phyloP scores from a whole-genome alignment of 2,113 vertebrate genomes.

The Pedetes capensis region DNA sequence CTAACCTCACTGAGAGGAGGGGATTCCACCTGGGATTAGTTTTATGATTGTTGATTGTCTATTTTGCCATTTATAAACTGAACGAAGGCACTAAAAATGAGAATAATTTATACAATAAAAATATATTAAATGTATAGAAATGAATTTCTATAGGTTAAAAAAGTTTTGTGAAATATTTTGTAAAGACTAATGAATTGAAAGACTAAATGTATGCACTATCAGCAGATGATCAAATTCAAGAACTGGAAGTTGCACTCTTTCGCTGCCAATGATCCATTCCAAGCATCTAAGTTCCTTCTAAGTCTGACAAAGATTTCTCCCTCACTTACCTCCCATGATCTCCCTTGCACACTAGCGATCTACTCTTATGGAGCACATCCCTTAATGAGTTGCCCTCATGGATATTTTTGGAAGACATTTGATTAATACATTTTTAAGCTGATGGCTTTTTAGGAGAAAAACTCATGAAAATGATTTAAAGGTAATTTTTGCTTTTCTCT shows the following conservation, averaged over 20 bases:
- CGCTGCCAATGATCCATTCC: constrained; percentile 73
- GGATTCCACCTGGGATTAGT: constrained; percentile 84
- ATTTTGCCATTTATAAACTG: constrained; percentile 93
- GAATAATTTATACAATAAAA: constrained; percentile 91
- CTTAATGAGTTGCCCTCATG: constrained; percentile 72
- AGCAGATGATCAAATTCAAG: constrained; percentile 82
- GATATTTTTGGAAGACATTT: constrained; percentile 64
- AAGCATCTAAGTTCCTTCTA: constrained; percentile 73
- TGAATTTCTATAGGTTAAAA: constrained; percentile 89
- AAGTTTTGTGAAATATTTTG: constrained; percentile 89
- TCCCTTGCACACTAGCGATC: constrained; percentile 67
- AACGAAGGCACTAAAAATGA: constrained; percentile 91
- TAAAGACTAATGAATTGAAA: constrained; percentile 86
- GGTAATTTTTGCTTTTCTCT: constrained; percentile 63
- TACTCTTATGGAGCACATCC: constrained; percentile 74
- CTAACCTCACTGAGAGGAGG: constrained; percentile 83
- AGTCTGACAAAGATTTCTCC: constrained; percentile 52
- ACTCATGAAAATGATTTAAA: constrained; percentile 66
- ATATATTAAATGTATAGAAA: constrained; percentile 90
- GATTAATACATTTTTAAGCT: constrained; percentile 67
- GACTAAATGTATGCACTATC: constrained; percentile 83
- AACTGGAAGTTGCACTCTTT: constrained; percentile 81
- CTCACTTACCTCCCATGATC: constrained; percentile 19
- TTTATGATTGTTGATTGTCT: constrained; percentile 86
- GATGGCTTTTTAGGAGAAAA: constrained; percentile 64